A percentile compares a stretch with the other conserved stretches of the same genome.
Evolutionary conservation across 1,140 invertebrate species (phyloP).

Genomic region (Zaprionus gabonicus): DNA sequence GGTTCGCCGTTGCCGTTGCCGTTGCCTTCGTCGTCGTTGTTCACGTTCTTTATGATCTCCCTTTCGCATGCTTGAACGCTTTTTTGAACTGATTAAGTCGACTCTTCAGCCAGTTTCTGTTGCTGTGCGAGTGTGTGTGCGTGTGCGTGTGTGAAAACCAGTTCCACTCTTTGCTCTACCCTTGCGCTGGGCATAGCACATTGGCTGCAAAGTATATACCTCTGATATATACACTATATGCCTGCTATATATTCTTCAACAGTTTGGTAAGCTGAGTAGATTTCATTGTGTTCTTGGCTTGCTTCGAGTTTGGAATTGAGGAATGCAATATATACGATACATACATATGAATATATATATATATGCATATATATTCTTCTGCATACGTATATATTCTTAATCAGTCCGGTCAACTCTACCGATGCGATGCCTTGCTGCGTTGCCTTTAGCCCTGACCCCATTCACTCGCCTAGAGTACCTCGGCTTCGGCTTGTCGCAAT

Average conservation of each 20-base stretch:
- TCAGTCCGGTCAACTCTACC: background rate
- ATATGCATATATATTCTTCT: background rate
- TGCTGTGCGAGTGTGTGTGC: slow-evolving; percentile 6
- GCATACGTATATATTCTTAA: background rate
- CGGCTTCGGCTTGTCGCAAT: background rate
- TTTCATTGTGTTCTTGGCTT: background rate
- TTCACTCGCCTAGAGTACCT: background rate
- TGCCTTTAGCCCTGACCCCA: background rate
- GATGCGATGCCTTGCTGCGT: background rate
- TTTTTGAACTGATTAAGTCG: slow-evolving; percentile 82
- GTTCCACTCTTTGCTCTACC: slow-evolving; percentile 47
- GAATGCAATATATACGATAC: background rate
- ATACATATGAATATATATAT: background rate
- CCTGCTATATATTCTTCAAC: background rate
- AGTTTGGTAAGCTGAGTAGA: background rate
- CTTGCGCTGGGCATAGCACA: background rate
- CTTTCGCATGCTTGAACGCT: slow-evolving; percentile 78
- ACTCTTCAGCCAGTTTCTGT: slow-evolving; percentile 62
- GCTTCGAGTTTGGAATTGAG: background rate
- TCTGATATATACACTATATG: background rate
- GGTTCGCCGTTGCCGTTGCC: background rate
- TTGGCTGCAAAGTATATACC: background rate
- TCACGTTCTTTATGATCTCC: slow-evolving; percentile 53
- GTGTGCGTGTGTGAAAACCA: slow-evolving; percentile 58
- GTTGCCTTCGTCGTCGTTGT: slow-evolving; percentile 4